A percentile compares a stretch with the other conserved stretches of the same genome.
Evolutionary conservation across 2,797 vertebrate genomes (phyloP).

Genomic region (Mus spretus): DNA sequence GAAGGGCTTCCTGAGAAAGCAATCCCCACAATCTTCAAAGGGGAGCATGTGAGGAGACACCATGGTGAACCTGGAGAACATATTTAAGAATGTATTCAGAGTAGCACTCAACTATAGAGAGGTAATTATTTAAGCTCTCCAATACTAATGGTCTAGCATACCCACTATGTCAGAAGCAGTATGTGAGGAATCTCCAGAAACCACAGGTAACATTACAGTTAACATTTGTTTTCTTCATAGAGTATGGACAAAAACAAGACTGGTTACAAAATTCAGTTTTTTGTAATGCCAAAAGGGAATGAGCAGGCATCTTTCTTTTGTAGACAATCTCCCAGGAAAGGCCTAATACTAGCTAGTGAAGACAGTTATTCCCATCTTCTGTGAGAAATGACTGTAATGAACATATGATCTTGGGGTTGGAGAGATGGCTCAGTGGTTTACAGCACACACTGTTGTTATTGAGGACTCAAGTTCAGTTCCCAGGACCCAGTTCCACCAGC

Average conservation of each 20-base stretch:
- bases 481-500: background rate
- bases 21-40: slow-evolving; percentile 14
- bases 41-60: background rate
- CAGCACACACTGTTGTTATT: background rate
- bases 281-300: background rate
- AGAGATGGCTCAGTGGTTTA: background rate
- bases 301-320: slow-evolving; percentile 12
- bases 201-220: background rate
- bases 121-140: slow-evolving; percentile 19
- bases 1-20: background rate
- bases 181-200: slow-evolving; percentile 35
- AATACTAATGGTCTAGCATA: background rate
- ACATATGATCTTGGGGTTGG: background rate
- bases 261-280: slow-evolving; percentile 60
- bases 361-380: background rate
- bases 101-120: slow-evolving; percentile 14
- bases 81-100: background rate
- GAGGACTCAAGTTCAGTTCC: background rate
- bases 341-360: background rate
- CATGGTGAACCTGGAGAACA: background rate
- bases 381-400: background rate
- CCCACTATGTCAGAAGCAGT: background rate
- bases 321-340: slow-evolving; percentile 16
- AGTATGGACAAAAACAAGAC: background rate
- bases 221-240: slow-evolving; percentile 33